Evolutionary conservation across 2,888 invertebrate genomes (phyloP).

Genomic region (Chromoteleia sp.): DNA sequence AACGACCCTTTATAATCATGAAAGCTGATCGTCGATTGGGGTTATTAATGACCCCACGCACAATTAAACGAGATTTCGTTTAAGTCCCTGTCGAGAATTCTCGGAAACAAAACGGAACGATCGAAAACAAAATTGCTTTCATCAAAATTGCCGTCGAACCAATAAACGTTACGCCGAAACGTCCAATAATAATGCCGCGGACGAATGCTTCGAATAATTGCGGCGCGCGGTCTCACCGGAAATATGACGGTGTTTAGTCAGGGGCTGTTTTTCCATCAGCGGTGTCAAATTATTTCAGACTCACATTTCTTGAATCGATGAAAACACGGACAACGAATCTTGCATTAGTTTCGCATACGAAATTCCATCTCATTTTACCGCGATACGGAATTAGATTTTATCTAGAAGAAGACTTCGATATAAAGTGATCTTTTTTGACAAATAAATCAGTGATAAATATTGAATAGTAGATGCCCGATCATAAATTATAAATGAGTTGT

Average conservation of each 20-base stretch:
- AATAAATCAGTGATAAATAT: no score
- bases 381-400: no score
- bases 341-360: not conserved
- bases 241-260: constrained; percentile 20
- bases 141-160: constrained; percentile 34
- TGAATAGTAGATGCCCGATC: no score
- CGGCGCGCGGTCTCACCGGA: not conserved
- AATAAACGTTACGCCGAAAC: constrained; percentile 30
- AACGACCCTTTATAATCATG: constrained; percentile 1
- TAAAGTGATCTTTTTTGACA: no score
- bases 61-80: constrained; percentile 11
- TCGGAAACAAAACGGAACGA: constrained; percentile 21
- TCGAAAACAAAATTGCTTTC: constrained; percentile 37
- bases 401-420: no score
- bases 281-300: constrained; percentile 1
- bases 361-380: no score
- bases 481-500: no score
- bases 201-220: constrained; percentile 45
- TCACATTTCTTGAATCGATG: constrained; percentile 4
- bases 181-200: constrained; percentile 31
- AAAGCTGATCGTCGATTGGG: not conserved
- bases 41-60: constrained; percentile 9
- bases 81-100: constrained; percentile 1
- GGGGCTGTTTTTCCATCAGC: constrained; percentile 8
- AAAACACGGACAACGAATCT: constrained; percentile 11